Conservation (phyloP, 2,113 vertebrate genomes). For the Gallinago undulata region DNA sequence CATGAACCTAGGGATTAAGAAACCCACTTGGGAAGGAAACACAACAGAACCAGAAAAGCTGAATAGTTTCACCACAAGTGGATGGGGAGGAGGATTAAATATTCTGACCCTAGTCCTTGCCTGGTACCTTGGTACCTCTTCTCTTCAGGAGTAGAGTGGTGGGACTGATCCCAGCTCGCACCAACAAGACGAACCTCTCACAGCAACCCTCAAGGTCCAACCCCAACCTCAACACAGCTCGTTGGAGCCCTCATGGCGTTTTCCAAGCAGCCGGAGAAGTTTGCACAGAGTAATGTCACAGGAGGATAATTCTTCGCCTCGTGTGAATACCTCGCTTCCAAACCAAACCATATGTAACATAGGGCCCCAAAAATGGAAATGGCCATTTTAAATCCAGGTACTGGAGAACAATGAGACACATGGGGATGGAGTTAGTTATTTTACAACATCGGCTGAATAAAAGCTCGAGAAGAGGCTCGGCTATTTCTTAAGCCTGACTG, state of each 20-base stretch:
- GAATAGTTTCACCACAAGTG: not conserved
- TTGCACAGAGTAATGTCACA: not conserved
- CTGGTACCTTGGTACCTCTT: fast-evolving
- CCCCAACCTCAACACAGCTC: not conserved
- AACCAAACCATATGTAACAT: not conserved
- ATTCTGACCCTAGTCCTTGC: not conserved
- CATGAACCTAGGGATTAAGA: not conserved
- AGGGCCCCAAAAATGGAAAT: not conserved
- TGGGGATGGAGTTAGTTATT: not conserved
- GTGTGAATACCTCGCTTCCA: fast-evolving
- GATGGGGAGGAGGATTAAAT: not conserved
- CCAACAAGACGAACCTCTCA: not conserved
- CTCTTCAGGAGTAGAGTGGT: not conserved
- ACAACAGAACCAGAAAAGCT: not conserved
- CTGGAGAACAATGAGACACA: not conserved
- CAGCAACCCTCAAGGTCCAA: not conserved
- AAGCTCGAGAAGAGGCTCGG: not conserved
- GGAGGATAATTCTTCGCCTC: not conserved
- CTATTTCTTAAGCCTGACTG: not conserved
- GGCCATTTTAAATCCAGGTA: not conserved
- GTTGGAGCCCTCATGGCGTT: fast-evolving
- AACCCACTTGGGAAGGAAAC: not conserved
- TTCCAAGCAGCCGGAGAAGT: not conserved
- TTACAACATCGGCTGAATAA: not conserved
- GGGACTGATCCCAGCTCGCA: not conserved